phyloP scores from a whole-genome alignment of 1,140 invertebrate species.

The Nasonia giraulti region DNA sequence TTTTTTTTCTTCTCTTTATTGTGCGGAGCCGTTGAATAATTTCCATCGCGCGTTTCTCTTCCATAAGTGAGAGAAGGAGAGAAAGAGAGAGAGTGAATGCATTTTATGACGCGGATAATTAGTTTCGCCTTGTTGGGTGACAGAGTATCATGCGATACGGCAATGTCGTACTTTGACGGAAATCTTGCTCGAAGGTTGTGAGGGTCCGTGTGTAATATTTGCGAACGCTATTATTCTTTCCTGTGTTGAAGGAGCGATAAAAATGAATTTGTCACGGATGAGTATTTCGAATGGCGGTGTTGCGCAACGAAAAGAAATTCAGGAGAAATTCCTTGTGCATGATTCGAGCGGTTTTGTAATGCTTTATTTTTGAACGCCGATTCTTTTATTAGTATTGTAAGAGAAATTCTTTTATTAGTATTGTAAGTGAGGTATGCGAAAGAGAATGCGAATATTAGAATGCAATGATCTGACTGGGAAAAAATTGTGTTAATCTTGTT shows the following conservation, averaged over 20 bases:
- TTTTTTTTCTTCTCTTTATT: not conserved
- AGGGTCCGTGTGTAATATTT: not conserved
- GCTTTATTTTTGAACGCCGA: not conserved
- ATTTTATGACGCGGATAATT: not conserved
- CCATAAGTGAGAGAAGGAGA: not conserved
- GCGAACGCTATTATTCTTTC: not conserved
- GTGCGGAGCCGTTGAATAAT: not conserved
- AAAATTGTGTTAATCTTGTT: constrained; percentile 6
- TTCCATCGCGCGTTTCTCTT: not conserved
- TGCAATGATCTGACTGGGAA: not conserved
- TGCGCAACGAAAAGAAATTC: too few species aligned
- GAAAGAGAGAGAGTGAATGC: not conserved
- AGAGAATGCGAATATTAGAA: not conserved
- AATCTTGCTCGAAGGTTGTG: not conserved
- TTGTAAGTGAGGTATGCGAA: not conserved
- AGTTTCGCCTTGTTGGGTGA: not conserved
- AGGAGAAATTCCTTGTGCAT: too few species aligned
- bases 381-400: not conserved
- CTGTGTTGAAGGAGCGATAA: too few species aligned
- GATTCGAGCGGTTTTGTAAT: not conserved
- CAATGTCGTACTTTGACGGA: not conserved
- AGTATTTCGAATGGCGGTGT: too few species aligned
- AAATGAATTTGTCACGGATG: too few species aligned
- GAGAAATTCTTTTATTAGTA: not conserved
- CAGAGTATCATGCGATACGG: not conserved